Conservation (phyloP, 2,888 invertebrate species). For the Thera britannica region DNA sequence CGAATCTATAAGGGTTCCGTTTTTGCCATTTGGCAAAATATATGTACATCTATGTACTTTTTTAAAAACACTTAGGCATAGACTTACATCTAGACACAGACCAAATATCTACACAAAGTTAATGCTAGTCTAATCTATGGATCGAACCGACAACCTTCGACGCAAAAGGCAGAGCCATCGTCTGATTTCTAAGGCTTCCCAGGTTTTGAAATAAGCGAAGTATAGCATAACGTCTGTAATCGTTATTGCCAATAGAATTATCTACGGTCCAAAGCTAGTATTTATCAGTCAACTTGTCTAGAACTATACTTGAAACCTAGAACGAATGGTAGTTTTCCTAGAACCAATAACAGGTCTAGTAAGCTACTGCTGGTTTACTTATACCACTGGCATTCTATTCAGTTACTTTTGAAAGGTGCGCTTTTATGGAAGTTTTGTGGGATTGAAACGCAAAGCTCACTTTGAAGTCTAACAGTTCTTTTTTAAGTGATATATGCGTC, state of each 20-base stretch:
- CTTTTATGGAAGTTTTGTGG: too few relatives aligned
- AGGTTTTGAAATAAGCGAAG: not conserved
- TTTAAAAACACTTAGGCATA: not conserved
- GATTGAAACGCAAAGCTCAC: too few relatives aligned
- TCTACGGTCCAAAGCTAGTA: not conserved
- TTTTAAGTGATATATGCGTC: too few relatives aligned
- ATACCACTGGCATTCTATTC: not conserved
- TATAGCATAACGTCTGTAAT: not conserved
- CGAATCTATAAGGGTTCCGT: too few relatives aligned
- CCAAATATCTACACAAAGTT: too few relatives aligned
- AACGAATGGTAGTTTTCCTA: constrained; percentile 23
- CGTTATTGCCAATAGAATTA: constrained; percentile 3
- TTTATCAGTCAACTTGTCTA: constrained; percentile 18
- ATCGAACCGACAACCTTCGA: too few relatives aligned
- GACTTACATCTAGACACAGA: not conserved
- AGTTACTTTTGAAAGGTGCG: not conserved
- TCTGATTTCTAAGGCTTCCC: too few relatives aligned
- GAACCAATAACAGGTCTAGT: constrained; percentile 18
- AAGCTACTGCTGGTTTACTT: not conserved
- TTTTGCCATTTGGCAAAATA: too few relatives aligned
- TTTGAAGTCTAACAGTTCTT: too few relatives aligned
- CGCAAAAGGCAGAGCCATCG: too few relatives aligned
- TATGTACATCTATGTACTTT: too few relatives aligned
- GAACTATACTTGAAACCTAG: constrained; percentile 14
- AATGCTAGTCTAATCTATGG: too few relatives aligned